Percentiles rank a stretch among this genome's conserved stretches.
Evolutionary conservation across 2,888 invertebrate genomes (phyloP).

Genomic region (Meandrusa payeni): DNA sequence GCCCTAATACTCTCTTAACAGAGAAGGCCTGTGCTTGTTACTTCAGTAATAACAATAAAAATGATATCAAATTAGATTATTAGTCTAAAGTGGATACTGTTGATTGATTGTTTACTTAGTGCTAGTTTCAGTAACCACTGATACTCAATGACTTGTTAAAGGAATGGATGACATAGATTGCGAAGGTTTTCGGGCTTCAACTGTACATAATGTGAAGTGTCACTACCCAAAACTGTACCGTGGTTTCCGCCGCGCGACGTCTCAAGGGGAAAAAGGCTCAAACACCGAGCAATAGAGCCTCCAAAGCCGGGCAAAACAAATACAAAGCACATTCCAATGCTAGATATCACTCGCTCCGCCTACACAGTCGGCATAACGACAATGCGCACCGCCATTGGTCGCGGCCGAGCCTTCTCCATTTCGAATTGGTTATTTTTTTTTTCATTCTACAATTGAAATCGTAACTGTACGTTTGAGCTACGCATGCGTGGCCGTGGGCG

Average conservation of each 20-base stretch:
- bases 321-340: conserved; percentile 80
- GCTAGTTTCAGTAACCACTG: too few species aligned
- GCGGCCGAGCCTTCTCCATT: conserved; percentile 77
- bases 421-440: conserved; percentile 80
- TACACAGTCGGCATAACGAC: conserved; percentile 80
- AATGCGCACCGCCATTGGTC: conserved; percentile 75
- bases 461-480: conserved; percentile 73
- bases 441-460: conserved; percentile 79
- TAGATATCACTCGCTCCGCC: conserved; percentile 81
- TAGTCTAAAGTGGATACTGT: too few species aligned
- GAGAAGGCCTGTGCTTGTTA: too few species aligned
- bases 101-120: too few species aligned
- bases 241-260: conserved; percentile 67
- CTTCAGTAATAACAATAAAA: too few species aligned
- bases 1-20: too few species aligned
- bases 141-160: too few species aligned
- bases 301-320: conserved; percentile 77
- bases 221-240: conserved; percentile 68
- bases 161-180: too few species aligned
- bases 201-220: conserved; percentile 72
- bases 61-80: too few species aligned
- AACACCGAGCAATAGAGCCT: conserved; percentile 77
- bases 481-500: conserved; percentile 71
- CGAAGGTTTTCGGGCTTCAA: conserved; percentile 48
- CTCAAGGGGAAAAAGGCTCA: conserved; percentile 77